Evolutionary conservation across 1,140 invertebrate species (phyloP), one percentile per base, ranked within the genome.

Genomic region (Drosophila pectinifera): DNA sequence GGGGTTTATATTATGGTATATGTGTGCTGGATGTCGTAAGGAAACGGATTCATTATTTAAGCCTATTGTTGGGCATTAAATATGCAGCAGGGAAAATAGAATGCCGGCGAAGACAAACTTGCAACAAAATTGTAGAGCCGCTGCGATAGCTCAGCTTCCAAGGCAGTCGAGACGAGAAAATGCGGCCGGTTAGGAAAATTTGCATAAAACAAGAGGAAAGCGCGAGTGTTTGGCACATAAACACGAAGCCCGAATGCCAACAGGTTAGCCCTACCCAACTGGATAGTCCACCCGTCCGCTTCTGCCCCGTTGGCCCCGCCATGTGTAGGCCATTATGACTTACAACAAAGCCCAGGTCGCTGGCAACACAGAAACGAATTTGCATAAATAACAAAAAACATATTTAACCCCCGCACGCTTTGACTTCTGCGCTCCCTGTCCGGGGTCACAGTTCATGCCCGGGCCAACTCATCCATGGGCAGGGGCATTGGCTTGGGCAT

Each of bases 331-430:
- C 76, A 88, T 86, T 88, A 88, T 89, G 79, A 89, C 62, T 79
- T 88, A 88, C 73, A 88, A 89, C 79, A 88, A 86, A 83, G 67
- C 82, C 74, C 78, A 86, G 75, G 78, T 74, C 61, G 81, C 63
- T 65, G 74, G 73, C 74, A 77, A 77, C 74, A 89, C 69, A 89
- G 70, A 88, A 88, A 89, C 79, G 79, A 88, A 88, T 88, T 88
- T 88, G 80, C 83, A 88, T 88, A 88, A 88, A 88, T 88, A 88
- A 88, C 79, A 88, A 88, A 72, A 88, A 88, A 88, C 83, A 88
- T 88, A 88, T 88, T 88, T 88, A 88, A 88, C 84, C 75, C 76
- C 73, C 70, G 69, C 67, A 53, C 53, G 56, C 62, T 68, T 65
- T 75, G 73, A 77, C 72, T 77, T 75, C 56, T 77, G 55, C 59